phyloP scores from a whole-genome alignment of 2,888 invertebrate species.

The Panzeria rudis region DNA sequence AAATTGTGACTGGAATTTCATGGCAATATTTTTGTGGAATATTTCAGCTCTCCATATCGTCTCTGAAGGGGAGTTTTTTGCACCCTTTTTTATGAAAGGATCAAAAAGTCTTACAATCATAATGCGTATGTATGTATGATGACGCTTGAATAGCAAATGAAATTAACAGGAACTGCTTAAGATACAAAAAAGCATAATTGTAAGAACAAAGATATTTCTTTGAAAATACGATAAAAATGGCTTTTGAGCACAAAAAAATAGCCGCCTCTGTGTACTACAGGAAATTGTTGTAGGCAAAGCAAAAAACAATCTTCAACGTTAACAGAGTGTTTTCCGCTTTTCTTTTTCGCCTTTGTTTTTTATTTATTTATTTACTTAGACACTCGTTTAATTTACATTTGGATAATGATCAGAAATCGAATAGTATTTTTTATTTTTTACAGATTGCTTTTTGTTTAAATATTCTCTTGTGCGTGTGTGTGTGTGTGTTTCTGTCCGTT shows the following conservation, averaged over 20 bases:
- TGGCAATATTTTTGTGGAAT: too few species aligned
- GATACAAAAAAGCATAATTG: neutral
- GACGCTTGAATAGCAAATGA: too few species aligned
- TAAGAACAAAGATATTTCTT: neutral
- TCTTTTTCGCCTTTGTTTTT: neutral
- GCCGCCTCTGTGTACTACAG: neutral
- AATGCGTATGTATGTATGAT: too few species aligned
- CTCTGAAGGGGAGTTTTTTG: too few species aligned
- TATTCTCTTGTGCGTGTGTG: neutral
- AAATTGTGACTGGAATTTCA: too few species aligned
- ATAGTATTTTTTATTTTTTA: constrained; percentile 3
- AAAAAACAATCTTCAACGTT: neutral
- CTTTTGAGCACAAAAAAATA: neutral
- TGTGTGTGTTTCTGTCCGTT: neutral
- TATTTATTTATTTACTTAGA: constrained; percentile 1
- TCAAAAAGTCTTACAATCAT: too few species aligned
- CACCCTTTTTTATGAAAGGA: too few species aligned
- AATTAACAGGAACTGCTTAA: neutral
- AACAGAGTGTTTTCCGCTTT: neutral
- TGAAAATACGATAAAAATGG: neutral
- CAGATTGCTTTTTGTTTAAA: neutral
- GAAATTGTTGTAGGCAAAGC: neutral
- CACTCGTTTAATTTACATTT: neutral
- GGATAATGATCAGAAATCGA: neutral
- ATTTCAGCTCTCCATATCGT: too few species aligned